Evolutionary conservation across 2,113 vertebrate species (phyloP).

Genomic region (Falcunculus frontatus): DNA sequence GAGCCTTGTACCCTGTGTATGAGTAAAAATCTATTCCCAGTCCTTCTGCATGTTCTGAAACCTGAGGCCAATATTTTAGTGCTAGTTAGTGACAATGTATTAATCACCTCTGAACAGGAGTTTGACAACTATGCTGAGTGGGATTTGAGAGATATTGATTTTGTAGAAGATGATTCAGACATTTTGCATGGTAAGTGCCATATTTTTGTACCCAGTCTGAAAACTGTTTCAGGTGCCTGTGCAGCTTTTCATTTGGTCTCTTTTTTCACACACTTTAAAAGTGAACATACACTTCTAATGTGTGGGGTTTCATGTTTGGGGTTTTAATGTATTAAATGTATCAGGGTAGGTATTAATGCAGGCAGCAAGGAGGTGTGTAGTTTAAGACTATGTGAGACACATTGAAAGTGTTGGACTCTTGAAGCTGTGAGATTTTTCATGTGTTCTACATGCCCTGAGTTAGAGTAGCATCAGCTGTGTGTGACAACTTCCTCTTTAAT

Average conservation of each 20-base stretch:
- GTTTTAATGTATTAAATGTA: not conserved
- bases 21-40: not conserved
- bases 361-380: not conserved
- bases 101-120: constrained; percentile 76
- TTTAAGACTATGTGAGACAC: not conserved
- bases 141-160: constrained; percentile 99
- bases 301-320: not conserved
- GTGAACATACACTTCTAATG: not conserved
- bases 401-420: not conserved
- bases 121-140: constrained; percentile 99
- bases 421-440: not conserved
- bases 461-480: not conserved
- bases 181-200: constrained; percentile 86
- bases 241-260: not conserved
- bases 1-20: not conserved
- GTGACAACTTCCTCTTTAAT: not conserved
- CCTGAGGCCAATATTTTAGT: not conserved
- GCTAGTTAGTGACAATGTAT: not conserved
- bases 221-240: not conserved
- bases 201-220: not conserved
- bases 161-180: constrained; percentile 98
- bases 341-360: not conserved
- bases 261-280: not conserved
- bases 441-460: not conserved
- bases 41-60: not conserved